phyloP scores from a whole-genome alignment of 2,113 vertebrate species.

The Neogobius melanostomus region DNA sequence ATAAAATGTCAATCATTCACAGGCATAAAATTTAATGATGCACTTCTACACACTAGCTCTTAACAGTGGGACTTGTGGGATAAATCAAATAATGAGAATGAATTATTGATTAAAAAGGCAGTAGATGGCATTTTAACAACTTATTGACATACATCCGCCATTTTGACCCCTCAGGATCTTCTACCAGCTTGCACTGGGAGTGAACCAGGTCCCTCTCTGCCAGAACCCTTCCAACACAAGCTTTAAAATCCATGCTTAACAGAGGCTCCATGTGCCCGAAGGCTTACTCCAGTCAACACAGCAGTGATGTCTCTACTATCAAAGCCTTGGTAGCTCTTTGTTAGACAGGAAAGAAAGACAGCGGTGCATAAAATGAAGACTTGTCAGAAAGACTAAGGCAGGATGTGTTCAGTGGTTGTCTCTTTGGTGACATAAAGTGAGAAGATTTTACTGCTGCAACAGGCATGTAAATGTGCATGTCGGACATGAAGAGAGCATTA shows the following conservation, averaged over 20 bases:
- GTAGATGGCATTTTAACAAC: neutral
- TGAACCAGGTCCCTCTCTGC: slow-evolving; percentile 35
- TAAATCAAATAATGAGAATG: neutral
- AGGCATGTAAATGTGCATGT: neutral
- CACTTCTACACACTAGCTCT: no score
- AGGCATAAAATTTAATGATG: no score
- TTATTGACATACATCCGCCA: neutral
- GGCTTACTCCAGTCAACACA: slow-evolving; percentile 43
- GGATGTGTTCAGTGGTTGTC: neutral
- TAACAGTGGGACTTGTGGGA: no score
- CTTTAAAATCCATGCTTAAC: slow-evolving; percentile 54
- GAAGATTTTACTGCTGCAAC: neutral
- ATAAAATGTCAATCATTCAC: no score
- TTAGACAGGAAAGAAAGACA: neutral
- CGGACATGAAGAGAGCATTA: no score
- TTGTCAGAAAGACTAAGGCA: slow-evolving; percentile 3
- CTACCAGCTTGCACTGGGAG: slow-evolving; percentile 19
- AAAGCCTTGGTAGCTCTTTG: slow-evolving; percentile 30
- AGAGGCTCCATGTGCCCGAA: slow-evolving; percentile 46
- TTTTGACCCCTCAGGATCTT: slow-evolving; percentile 12
- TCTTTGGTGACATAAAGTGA: neutral
- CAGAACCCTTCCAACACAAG: slow-evolving; percentile 52
- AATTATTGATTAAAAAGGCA: neutral
- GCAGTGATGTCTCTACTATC: slow-evolving; percentile 31
- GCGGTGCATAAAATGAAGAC: neutral